Conservation (phyloP, 2,797 vertebrate genomes). For the Huso huso region DNA sequence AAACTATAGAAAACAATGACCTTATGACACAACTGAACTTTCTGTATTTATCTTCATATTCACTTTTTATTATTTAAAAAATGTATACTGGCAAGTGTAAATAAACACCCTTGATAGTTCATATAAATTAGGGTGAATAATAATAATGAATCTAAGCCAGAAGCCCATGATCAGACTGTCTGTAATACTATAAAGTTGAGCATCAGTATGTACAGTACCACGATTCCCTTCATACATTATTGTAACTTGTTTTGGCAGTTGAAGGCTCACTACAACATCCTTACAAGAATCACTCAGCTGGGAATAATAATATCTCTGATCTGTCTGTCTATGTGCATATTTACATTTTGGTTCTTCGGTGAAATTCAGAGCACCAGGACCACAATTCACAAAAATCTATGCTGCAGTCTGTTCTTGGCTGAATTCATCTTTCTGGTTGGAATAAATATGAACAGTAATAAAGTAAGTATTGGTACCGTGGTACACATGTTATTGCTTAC, state of each 20-base stretch:
- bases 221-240: conserved; percentile 1
- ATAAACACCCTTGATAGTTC: no score
- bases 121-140: no score
- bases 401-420: conserved; percentile 93
- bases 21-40: no score
- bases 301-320: conserved; percentile 98
- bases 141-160: no score
- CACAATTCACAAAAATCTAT: conserved; percentile 98
- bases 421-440: conserved; percentile 94
- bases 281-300: conserved; percentile 93
- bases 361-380: conserved; percentile 98
- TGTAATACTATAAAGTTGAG: no score
- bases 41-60: no score
- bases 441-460: conserved; percentile 89
- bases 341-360: conserved; percentile 99
- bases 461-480: conserved; percentile 56
- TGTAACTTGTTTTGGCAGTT: conserved; percentile 37
- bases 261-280: conserved; percentile 75
- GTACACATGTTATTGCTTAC: no score
- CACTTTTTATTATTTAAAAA: no score
- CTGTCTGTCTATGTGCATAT: conserved; percentile 95
- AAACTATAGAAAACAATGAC: no score
- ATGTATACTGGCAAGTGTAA: no score
- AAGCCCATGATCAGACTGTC: no score
- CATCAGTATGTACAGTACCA: no score